Conservation (phyloP, 1,140 invertebrate genomes). For the Frieseomelitta varia region DNA sequence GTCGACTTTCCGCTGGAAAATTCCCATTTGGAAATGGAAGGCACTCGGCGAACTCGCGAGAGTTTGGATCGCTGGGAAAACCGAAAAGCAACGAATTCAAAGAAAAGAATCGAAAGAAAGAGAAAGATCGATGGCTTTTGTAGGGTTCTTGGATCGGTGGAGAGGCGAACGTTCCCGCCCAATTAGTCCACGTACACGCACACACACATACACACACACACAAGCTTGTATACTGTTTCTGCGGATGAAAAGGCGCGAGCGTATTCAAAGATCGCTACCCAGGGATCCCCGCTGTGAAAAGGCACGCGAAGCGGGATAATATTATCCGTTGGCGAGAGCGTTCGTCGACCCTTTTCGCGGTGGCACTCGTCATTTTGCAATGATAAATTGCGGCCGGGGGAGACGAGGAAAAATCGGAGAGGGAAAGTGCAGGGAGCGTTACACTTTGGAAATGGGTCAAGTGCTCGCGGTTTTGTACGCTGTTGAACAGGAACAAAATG, state of each 20-base stretch:
- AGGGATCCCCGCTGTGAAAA: constrained; percentile 14
- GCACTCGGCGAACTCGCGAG: too few species aligned
- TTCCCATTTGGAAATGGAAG: background rate
- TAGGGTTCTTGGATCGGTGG: background rate
- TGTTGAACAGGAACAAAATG: constrained; percentile 49
- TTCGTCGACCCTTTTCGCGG: constrained; percentile 15
- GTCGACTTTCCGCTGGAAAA: background rate
- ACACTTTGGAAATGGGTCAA: constrained; percentile 50
- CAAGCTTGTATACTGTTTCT: background rate
- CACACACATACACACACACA: background rate
- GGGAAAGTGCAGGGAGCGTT: constrained; percentile 53
- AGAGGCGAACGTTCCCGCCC: constrained; percentile 2
- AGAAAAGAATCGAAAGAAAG: background rate
- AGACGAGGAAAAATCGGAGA: constrained; percentile 43
- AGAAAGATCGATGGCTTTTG: background rate
- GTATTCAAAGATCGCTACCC: constrained; percentile 9
- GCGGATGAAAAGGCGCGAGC: constrained; percentile 5
- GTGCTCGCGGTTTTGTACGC: constrained; percentile 29
- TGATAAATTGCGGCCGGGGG: constrained; percentile 53
- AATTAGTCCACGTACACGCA: constrained; percentile 18
- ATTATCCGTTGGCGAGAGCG: background rate
- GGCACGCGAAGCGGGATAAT: constrained; percentile 5
- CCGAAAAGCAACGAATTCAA: background rate
- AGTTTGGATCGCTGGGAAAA: background rate
- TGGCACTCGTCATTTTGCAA: constrained; percentile 3